These are phyloP conservation scores for Sarcophaga subvicina DNA, from an alignment of 2,888 invertebrate genomes.

Conservation along the genomic window DNA sequence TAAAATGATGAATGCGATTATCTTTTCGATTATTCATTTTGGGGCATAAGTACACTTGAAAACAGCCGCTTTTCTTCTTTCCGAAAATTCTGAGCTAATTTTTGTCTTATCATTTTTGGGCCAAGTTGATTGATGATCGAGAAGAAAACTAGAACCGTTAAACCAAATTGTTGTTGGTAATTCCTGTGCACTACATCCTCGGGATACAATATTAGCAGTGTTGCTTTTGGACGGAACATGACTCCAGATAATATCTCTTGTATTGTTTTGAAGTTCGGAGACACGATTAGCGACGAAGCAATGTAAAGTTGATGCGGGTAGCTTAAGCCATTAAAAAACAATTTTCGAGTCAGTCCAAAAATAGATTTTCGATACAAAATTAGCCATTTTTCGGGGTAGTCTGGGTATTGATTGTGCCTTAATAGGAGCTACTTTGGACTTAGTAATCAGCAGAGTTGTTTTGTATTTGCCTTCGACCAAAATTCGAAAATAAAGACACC, in stretches of 20 bases:
- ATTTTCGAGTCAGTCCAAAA: slow-evolving; percentile 44
- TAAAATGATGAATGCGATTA: slow-evolving; percentile 36
- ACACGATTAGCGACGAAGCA: slow-evolving; percentile 67
- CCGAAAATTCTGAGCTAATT: neutral
- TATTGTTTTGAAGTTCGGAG: slow-evolving; percentile 55
- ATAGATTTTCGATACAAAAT: neutral
- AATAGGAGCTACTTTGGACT: slow-evolving; percentile 68
- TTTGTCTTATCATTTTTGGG: neutral
- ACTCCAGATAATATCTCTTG: slow-evolving; percentile 24
- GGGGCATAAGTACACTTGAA: no score
- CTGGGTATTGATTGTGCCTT: slow-evolving; percentile 48
- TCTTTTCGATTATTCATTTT: slow-evolving; percentile 16
- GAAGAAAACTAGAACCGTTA: slow-evolving; percentile 48
- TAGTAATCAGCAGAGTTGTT: slow-evolving; percentile 52
- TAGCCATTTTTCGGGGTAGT: slow-evolving; percentile 41
- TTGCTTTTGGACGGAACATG: slow-evolving; percentile 51
- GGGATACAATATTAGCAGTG: slow-evolving; percentile 51
- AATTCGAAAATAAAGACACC: slow-evolving; percentile 38
- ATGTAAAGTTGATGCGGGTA: slow-evolving; percentile 47
- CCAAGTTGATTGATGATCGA: slow-evolving; percentile 9
- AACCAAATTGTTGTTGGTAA: slow-evolving; percentile 43
- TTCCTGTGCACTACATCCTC: slow-evolving; percentile 36
- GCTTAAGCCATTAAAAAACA: slow-evolving; percentile 19
- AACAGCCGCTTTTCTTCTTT: no score
- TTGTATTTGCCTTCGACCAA: slow-evolving; percentile 8